Conservation (phyloP, 2,888 invertebrate species). For the Drymonia ruficornis region DNA sequence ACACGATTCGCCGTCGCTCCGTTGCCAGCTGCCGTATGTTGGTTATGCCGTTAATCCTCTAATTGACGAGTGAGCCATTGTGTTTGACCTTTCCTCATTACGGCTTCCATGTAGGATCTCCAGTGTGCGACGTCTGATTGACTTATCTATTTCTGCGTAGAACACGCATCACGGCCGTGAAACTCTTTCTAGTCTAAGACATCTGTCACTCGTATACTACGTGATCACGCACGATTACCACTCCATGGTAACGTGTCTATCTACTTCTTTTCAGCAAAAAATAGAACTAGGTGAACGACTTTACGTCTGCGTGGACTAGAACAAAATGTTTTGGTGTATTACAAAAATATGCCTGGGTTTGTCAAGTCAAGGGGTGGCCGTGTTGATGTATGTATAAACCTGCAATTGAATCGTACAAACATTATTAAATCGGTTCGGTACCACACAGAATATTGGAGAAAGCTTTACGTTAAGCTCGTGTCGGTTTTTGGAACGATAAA, state of each 20-base stretch:
- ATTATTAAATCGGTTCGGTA: neutral
- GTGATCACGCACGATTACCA: slow-evolving; percentile 10
- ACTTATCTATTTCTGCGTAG: slow-evolving; percentile 14
- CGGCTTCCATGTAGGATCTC: slow-evolving; percentile 53
- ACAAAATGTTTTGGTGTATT: neutral
- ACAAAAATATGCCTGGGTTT: neutral
- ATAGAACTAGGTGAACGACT: slow-evolving; percentile 16
- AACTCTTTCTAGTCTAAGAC: slow-evolving; percentile 16
- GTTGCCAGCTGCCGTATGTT: slow-evolving; percentile 45
- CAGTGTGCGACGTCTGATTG: slow-evolving; percentile 17
- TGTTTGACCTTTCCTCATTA: slow-evolving; percentile 67
- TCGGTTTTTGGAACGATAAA: slow-evolving; percentile 15
- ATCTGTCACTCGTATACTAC: slow-evolving; percentile 16
- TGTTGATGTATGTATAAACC: neutral
- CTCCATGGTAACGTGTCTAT: slow-evolving; percentile 5
- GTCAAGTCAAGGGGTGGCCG: neutral
- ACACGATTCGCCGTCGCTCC: slow-evolving; percentile 34
- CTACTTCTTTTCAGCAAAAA: slow-evolving; percentile 12
- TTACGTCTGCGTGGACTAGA: neutral
- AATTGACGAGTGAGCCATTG: slow-evolving; percentile 53
- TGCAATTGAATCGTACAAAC: neutral
- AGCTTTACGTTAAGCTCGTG: neutral
- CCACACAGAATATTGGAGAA: neutral
- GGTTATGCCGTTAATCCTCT: slow-evolving; percentile 54
- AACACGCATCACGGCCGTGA: slow-evolving; percentile 10